Evolutionary conservation across 1,140 invertebrate species (phyloP), one percentile per base, ranked within the genome.

Genomic region (Paramacrobiotus metropolitanus): DNA sequence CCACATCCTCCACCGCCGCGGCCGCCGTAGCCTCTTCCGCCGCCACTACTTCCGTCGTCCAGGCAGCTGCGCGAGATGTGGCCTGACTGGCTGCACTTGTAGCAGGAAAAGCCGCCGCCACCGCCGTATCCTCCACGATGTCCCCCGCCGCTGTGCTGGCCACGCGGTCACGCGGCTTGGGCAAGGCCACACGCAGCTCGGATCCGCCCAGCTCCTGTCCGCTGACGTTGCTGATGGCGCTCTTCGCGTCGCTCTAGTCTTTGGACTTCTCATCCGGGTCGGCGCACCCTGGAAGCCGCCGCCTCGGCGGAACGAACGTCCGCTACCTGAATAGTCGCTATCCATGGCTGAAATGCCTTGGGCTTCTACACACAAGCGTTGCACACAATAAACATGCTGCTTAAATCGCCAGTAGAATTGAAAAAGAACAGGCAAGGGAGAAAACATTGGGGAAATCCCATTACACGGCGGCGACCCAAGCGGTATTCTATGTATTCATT

Each of bases 1-100:
- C 34, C 62, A 34, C 44, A 24, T 1, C 65, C 63, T 29, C 68
- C 55, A 28, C 61, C 61, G 24, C 31, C n/a, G n/a, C n/a, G n/a
- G n/a, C n/a, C n/a, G 65, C 65, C 60, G 62, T 59, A 65, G 65
- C 40, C 66, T 63, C 62, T 20, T 20, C 63, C 65, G 1, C 63
- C 44, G 4, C 59, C 64, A 44, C 61, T 1, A 63, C 67, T n/a
- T 18, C 40, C 60, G 28, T 34, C 40, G 21, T 66, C 63, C 24
- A 66, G 66, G 62, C 67, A 68, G 31, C 73, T 71, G 21, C 69
- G 62, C n/a, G 72, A 66, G 31, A 89, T 83, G 74, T 92, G 88
- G 55, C 87, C 87, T 65, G 80, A 79, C 77, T 86, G 86, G 75
- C 85, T 85, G 76, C 86, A 95, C 76, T 90, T 92, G 81, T 86